These are phyloP conservation scores for Arrhopalites spinosus DNA, from an alignment of 2,888 invertebrate species.

Conservation along the genomic window DNA sequence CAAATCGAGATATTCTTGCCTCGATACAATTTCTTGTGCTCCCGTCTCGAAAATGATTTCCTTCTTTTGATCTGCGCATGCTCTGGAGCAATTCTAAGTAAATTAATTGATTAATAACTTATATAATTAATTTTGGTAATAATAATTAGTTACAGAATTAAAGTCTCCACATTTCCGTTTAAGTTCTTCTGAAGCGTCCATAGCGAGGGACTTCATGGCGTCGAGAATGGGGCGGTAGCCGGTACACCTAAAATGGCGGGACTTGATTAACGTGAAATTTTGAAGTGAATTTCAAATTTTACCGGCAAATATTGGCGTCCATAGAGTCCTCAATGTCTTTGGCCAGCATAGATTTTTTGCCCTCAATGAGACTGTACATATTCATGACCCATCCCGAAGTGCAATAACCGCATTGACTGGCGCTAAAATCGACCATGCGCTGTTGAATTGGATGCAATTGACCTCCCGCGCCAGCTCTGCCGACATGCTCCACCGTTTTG, in stretches of 20 bases:
- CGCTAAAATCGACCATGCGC: background rate
- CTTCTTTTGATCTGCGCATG: too few species aligned
- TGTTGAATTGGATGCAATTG: background rate
- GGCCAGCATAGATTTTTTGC: background rate
- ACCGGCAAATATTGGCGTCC: background rate
- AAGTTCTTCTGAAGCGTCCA: conserved; percentile 65
- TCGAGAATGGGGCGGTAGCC: conserved; percentile 75
- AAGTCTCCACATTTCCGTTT: conserved; percentile 49
- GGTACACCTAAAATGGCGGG: conserved; percentile 73
- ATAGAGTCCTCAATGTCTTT: background rate
- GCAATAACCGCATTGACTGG: background rate
- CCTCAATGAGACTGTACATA: background rate
- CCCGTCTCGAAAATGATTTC: too few species aligned
- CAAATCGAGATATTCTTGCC: too few species aligned
- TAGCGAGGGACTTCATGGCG: conserved; percentile 76
- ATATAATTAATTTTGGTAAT: background rate
- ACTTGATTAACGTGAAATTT: too few species aligned
- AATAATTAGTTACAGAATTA: conserved; percentile 61
- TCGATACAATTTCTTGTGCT: too few species aligned
- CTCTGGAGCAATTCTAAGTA: background rate
- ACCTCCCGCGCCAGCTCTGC: background rate
- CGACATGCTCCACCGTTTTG: background rate
- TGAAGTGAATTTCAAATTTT: too few species aligned
- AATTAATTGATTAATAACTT: background rate
- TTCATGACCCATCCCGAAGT: background rate